A percentile compares a stretch with the other conserved stretches of the same genome.
These are phyloP conservation scores for Acleris emargana DNA, from an alignment of 2,888 invertebrate genomes.

Conservation along the genomic window DNA sequence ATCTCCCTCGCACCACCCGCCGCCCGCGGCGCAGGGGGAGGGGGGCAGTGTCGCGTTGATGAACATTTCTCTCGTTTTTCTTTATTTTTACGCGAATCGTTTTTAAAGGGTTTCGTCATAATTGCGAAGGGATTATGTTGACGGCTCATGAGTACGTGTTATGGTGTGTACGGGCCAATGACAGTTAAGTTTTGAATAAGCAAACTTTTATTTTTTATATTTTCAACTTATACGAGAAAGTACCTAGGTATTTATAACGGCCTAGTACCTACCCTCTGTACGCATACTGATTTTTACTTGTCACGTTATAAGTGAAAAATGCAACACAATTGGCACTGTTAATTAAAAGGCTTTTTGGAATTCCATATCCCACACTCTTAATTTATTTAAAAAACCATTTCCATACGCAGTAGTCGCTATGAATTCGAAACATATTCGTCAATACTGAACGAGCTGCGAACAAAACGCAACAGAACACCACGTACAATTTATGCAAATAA, in stretches of 20 bases:
- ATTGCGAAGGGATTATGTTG: conserved; percentile 79
- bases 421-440: conserved; percentile 1
- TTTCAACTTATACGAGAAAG: neutral
- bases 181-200: neutral
- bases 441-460: conserved; percentile 13
- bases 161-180: conserved; percentile 5
- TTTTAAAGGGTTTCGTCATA: conserved; percentile 84
- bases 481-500: conserved; percentile 14
- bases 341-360: too few species aligned
- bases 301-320: too few species aligned
- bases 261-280: too few species aligned
- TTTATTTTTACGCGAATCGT: conserved; percentile 82
- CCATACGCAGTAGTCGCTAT: neutral
- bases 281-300: too few species aligned
- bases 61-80: conserved; percentile 83
- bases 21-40: conserved; percentile 64
- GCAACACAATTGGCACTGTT: neutral
- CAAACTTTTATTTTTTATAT: neutral
- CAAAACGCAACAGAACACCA: conserved; percentile 5
- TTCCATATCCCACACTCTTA: neutral
- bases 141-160: conserved; percentile 63
- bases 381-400: conserved; percentile 6
- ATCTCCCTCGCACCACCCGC: conserved; percentile 71
- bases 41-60: conserved; percentile 80
- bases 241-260: too few species aligned